Conservation (phyloP, 2,888 invertebrate species). For the Onchidella celtica region DNA sequence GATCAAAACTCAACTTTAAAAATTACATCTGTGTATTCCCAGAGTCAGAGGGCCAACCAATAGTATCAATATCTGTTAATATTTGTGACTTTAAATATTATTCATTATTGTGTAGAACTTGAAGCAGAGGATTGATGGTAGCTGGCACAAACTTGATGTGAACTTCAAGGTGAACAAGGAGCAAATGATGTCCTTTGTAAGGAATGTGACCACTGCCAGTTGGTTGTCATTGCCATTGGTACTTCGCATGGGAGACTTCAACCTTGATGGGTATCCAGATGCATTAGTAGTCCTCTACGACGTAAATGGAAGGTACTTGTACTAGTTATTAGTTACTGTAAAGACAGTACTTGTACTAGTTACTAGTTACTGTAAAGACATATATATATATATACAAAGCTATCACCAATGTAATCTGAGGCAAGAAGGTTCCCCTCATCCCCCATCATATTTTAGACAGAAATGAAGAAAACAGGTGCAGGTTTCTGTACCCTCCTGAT, state of each 20-base stretch:
- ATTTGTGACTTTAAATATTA: too few relatives aligned
- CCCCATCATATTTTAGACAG: too few relatives aligned
- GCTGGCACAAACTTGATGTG: slow-evolving; percentile 67
- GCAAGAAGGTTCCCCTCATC: too few relatives aligned
- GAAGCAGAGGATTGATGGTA: slow-evolving; percentile 35
- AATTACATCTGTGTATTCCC: too few relatives aligned
- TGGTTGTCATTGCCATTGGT: slow-evolving; percentile 81
- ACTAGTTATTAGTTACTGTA: not conserved
- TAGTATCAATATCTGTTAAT: too few relatives aligned
- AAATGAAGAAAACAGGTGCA: too few relatives aligned
- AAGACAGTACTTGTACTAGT: not conserved
- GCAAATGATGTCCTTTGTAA: slow-evolving; percentile 82
- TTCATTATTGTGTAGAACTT: slow-evolving; percentile 19
- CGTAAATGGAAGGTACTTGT: slow-evolving; percentile 15
- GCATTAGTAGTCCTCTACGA: slow-evolving; percentile 87
- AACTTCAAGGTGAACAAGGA: slow-evolving; percentile 51
- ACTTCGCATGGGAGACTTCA: slow-evolving; percentile 93
- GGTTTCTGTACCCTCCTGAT: too few relatives aligned
- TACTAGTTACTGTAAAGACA: not conserved
- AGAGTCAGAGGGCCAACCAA: too few relatives aligned
- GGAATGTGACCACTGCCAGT: slow-evolving; percentile 75
- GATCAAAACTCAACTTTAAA: too few relatives aligned
- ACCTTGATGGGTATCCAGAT: slow-evolving; percentile 98
- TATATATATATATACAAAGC: too few relatives aligned
- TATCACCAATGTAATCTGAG: too few relatives aligned